phyloP scores from a whole-genome alignment of 2,113 vertebrate genomes.

The Nematolebias whitei region DNA sequence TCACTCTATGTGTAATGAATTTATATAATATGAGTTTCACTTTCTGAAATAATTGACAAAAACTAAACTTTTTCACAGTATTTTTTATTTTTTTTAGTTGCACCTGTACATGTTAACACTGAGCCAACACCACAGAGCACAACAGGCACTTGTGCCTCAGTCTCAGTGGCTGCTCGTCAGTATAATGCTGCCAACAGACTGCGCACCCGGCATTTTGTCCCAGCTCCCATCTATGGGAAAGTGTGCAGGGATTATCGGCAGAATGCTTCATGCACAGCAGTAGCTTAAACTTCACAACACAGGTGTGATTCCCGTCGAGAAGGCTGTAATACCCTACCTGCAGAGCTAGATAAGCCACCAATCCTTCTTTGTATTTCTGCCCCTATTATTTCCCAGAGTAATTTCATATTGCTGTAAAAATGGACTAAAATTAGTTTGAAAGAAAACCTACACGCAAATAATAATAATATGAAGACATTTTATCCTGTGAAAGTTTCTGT shows the following conservation, averaged over 20 bases:
- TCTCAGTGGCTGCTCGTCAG: slow-evolving; percentile 49
- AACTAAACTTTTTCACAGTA: no score
- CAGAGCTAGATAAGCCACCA: slow-evolving; percentile 64
- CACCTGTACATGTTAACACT: neutral
- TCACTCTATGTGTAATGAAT: no score
- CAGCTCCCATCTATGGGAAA: slow-evolving; percentile 54
- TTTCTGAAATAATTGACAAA: no score
- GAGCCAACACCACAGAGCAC: slow-evolving; percentile 8
- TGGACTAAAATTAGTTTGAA: slow-evolving; percentile 34
- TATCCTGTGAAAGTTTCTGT: slow-evolving; percentile 36
- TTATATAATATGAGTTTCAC: no score
- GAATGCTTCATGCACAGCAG: slow-evolving; percentile 41
- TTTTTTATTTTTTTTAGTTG: no score
- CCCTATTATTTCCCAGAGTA: slow-evolving; percentile 46
- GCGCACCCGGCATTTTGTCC: slow-evolving; percentile 59
- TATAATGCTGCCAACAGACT: slow-evolving; percentile 47
- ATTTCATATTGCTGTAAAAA: slow-evolving; percentile 40
- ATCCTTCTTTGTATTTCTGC: slow-evolving; percentile 56
- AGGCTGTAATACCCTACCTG: slow-evolving; percentile 65
- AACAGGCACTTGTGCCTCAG: slow-evolving; percentile 23
- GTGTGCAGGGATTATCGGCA: slow-evolving; percentile 57
- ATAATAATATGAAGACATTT: slow-evolving; percentile 31
- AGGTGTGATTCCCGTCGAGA: slow-evolving; percentile 54
- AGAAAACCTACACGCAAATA: slow-evolving; percentile 37
- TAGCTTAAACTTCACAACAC: slow-evolving; percentile 61